Percentiles rank a stretch among this genome's conserved stretches.
Evolutionary conservation across 2,888 invertebrate genomes (phyloP).

Genomic region (Trichopria drosophilae): DNA sequence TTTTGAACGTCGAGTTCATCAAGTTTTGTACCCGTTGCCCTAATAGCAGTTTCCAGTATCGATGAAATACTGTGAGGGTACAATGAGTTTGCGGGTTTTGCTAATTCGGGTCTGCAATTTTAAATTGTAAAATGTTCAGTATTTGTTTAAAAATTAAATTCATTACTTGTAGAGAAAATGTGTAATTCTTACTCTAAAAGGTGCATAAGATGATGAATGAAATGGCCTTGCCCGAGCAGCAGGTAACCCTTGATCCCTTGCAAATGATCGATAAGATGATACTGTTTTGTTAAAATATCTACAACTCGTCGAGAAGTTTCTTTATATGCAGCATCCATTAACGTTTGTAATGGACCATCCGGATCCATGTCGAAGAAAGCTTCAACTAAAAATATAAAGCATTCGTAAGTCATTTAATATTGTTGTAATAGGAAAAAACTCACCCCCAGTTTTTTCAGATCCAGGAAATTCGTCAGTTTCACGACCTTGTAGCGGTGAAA

Average conservation of each 20-base stretch:
- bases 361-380: constrained; percentile 71
- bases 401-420: too few species aligned
- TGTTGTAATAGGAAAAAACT: too few species aligned
- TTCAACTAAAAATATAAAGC: constrained; percentile 61
- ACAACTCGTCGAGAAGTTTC: constrained; percentile 86
- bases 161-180: not conserved
- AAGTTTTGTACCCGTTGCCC: constrained; percentile 92
- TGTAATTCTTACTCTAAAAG: constrained; percentile 74
- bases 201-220: constrained; percentile 91
- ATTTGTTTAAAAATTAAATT: not conserved
- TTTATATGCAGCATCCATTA: constrained; percentile 81
- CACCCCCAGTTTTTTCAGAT: constrained; percentile 55
- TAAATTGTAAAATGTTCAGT: not conserved
- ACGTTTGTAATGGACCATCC: constrained; percentile 76
- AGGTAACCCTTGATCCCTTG: constrained; percentile 88
- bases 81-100: constrained; percentile 81
- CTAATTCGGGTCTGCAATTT: constrained; percentile 75
- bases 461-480: constrained; percentile 60
- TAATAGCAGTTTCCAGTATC: constrained; percentile 81
- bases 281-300: constrained; percentile 82
- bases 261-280: constrained; percentile 87
- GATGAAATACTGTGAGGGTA: constrained; percentile 87
- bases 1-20: constrained; percentile 89
- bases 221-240: constrained; percentile 93
- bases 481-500: constrained; percentile 67